phyloP scores from a whole-genome alignment of 2,888 invertebrate genomes.

The Caenorhabditis panamensis region DNA sequence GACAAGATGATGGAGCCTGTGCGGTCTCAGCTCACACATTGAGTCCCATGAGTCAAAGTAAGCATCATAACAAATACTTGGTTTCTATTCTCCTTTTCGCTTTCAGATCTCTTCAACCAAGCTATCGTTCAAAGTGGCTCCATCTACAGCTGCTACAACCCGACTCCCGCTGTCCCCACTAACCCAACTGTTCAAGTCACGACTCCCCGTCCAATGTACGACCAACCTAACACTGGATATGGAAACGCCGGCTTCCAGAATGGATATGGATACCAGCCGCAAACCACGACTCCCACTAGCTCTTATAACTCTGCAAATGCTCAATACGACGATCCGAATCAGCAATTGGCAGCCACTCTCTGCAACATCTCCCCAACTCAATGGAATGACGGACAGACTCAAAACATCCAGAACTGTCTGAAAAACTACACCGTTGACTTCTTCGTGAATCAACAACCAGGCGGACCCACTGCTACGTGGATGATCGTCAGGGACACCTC shows the following conservation, averaged over 20 bases:
- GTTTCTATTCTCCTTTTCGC: too few relatives aligned
- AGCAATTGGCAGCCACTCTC: slow-evolving; percentile 61
- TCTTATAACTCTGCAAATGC: slow-evolving; percentile 52
- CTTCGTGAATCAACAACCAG: slow-evolving; percentile 67
- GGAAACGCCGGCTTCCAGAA: slow-evolving; percentile 34
- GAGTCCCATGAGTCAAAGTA: slow-evolving; percentile 73
- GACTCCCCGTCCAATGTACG: slow-evolving; percentile 50
- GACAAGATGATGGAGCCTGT: slow-evolving; percentile 74
- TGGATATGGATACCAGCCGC: slow-evolving; percentile 41
- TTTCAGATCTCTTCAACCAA: slow-evolving; percentile 73
- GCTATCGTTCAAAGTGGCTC: slow-evolving; percentile 75
- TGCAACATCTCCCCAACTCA: slow-evolving; percentile 70
- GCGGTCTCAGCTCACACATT: slow-evolving; percentile 73
- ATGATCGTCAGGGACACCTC: slow-evolving; percentile 73
- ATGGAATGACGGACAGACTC: slow-evolving; percentile 65
- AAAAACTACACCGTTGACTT: slow-evolving; percentile 71
- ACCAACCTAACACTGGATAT: slow-evolving; percentile 54
- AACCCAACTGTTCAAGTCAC: slow-evolving; percentile 33
- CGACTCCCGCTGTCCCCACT: slow-evolving; percentile 56
- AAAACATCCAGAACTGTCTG: slow-evolving; percentile 67
- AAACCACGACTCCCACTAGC: slow-evolving; percentile 19
- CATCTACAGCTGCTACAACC: slow-evolving; percentile 72
- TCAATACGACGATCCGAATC: slow-evolving; percentile 65
- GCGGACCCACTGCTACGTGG: slow-evolving; percentile 68
- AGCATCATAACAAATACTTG: too few relatives aligned